Evolutionary conservation across 92 coral and sea anemone genomes (phyloP).

Genomic region (Zoanthus gigantus): DNA sequence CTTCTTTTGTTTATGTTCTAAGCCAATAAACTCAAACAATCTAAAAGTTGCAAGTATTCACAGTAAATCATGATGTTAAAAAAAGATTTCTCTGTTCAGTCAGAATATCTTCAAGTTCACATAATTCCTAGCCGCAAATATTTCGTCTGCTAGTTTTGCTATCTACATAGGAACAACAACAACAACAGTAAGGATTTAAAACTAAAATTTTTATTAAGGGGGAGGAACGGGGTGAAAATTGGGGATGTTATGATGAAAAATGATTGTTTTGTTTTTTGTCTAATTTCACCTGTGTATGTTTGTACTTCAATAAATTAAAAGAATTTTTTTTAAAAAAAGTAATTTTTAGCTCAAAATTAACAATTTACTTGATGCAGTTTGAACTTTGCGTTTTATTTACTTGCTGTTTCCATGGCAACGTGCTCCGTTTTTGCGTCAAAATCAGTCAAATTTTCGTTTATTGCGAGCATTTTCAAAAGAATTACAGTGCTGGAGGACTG

Average conservation of each 20-base stretch:
- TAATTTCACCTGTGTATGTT: constrained; percentile 9
- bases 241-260: background rate
- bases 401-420: constrained; percentile 18
- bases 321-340: background rate
- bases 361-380: constrained; percentile 35
- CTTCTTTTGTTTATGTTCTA: background rate
- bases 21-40: background rate
- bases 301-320: constrained; percentile 21
- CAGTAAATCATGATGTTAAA: no score
- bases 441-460: constrained; percentile 15
- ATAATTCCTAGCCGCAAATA: no score
- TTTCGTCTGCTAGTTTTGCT: background rate
- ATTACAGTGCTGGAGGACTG: constrained; percentile 20
- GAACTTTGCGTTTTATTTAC: constrained; percentile 13
- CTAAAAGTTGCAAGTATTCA: background rate
- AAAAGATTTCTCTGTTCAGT: no score
- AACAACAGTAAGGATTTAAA: no score
- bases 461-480: constrained; percentile 5
- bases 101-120: no score
- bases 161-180: no score
- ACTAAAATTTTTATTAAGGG: no score
- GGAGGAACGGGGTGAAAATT: constrained; percentile 1
- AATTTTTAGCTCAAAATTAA: background rate
- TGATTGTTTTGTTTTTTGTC: constrained; percentile 3
- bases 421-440: constrained; percentile 17